Conservation (phyloP, 2,888 invertebrate genomes). For the Trissolcus japonicus region DNA sequence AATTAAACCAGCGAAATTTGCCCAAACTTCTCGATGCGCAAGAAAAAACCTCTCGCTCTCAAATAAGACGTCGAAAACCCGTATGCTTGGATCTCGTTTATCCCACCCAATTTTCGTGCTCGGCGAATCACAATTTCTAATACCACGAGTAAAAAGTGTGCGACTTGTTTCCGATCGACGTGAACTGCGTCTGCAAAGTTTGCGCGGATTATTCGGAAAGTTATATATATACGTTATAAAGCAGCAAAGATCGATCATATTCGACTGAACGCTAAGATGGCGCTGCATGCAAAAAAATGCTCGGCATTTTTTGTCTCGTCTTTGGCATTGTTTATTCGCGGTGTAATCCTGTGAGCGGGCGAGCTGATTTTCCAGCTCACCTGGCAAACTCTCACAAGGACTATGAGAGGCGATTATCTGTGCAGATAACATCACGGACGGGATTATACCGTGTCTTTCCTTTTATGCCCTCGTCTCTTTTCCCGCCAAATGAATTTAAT, state of each 20-base stretch:
- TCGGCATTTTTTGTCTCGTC: not conserved
- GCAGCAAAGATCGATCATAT: conserved; percentile 18
- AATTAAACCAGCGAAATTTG: conserved; percentile 3
- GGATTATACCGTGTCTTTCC: conserved; percentile 29
- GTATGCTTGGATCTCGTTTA: conserved; percentile 7
- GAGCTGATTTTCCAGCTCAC: conserved; percentile 67
- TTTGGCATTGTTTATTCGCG: conserved; percentile 64
- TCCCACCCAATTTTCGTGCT: conserved; percentile 1
- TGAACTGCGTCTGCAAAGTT: conserved; percentile 14
- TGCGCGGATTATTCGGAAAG: conserved; percentile 17
- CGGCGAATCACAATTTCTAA: conserved; percentile 23
- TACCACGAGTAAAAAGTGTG: conserved; percentile 9
- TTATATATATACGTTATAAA: conserved; percentile 7
- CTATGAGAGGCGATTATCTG: conserved; percentile 50
- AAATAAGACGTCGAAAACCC: not conserved
- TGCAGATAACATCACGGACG: conserved; percentile 44
- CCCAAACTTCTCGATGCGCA: not conserved
- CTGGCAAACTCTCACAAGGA: conserved; percentile 53
- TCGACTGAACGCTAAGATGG: conserved; percentile 23
- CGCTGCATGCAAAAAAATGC: conserved; percentile 9
- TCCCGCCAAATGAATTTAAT: conserved; percentile 44
- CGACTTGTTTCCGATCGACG: conserved; percentile 24
- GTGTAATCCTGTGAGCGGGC: conserved; percentile 63
- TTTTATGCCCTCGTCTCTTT: conserved; percentile 7
- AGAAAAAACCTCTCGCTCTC: not conserved